These are phyloP conservation scores for Andrena bucephala DNA, from an alignment of 2,888 invertebrate species.

Conservation along the genomic window DNA sequence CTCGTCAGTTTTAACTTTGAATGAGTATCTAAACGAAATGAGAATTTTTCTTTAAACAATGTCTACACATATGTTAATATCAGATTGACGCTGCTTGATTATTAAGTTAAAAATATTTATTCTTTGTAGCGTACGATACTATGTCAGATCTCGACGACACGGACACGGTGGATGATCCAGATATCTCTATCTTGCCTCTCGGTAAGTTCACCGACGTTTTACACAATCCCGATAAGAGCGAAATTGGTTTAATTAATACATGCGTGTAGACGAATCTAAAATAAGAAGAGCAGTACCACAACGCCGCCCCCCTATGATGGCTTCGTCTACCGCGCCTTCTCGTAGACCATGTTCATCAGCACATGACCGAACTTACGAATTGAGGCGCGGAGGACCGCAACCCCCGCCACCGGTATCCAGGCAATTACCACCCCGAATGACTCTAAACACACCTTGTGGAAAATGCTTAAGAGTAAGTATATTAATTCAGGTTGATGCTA, in stretches of 20 bases:
- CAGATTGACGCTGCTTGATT: neutral
- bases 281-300: neutral
- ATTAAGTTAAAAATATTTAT: neutral
- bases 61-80: too few species aligned
- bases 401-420: neutral
- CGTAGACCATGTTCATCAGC: neutral
- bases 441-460: conserved; percentile 42
- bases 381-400: conserved; percentile 16
- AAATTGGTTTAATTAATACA: neutral
- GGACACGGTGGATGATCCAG: neutral
- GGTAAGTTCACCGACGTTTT: neutral
- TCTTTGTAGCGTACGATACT: neutral
- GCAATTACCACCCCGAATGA: conserved; percentile 36
- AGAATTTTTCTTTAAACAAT: neutral
- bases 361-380: conserved; percentile 5
- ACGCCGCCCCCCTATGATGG: neutral
- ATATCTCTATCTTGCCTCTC: neutral
- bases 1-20: too few species aligned
- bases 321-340: neutral
- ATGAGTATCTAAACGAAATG: neutral
- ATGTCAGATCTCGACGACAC: neutral
- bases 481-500: neutral
- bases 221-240: neutral
- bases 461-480: conserved; percentile 60
- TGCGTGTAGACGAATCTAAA: neutral